A percentile compares a stretch with the other conserved stretches of the same genome.
phyloP scores from a whole-genome alignment of 2,888 invertebrate genomes.

The Sicus ferrugineus region DNA sequence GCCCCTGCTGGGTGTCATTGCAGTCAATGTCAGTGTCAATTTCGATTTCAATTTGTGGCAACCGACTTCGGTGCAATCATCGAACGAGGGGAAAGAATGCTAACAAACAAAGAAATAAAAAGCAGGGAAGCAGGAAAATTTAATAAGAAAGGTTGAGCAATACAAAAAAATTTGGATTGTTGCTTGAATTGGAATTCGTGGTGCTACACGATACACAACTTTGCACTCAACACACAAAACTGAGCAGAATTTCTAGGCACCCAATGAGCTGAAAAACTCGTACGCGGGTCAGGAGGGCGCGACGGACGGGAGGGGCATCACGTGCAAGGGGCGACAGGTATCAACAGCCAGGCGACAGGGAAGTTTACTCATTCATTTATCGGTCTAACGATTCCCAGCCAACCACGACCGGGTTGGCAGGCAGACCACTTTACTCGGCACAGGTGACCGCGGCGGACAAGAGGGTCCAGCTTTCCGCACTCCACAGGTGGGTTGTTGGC shows the following conservation, averaged over 20 bases:
- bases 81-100: slow-evolving; percentile 20
- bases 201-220: background rate
- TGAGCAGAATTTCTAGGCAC: slow-evolving; percentile 34
- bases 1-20: background rate
- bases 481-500: background rate
- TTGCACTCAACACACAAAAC: background rate
- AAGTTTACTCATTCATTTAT: slow-evolving; percentile 53
- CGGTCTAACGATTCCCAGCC: slow-evolving; percentile 51
- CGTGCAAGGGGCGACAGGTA: background rate
- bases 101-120: background rate
- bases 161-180: background rate
- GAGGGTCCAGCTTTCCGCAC: background rate
- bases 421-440: too few species aligned
- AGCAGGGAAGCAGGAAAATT: background rate
- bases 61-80: slow-evolving; percentile 10
- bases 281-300: background rate
- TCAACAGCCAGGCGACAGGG: slow-evolving; percentile 35
- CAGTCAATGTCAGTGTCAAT: slow-evolving; percentile 47
- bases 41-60: slow-evolving; percentile 36
- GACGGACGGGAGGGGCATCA: too few species aligned
- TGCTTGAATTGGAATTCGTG: background rate
- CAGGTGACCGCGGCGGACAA: background rate
- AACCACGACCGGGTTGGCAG: slow-evolving; percentile 49
- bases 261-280: background rate
- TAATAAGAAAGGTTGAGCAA: background rate